These are phyloP conservation scores for Clarias platycephalus DNA, from an alignment of 2,797 vertebrate species.

Conservation along the genomic window DNA sequence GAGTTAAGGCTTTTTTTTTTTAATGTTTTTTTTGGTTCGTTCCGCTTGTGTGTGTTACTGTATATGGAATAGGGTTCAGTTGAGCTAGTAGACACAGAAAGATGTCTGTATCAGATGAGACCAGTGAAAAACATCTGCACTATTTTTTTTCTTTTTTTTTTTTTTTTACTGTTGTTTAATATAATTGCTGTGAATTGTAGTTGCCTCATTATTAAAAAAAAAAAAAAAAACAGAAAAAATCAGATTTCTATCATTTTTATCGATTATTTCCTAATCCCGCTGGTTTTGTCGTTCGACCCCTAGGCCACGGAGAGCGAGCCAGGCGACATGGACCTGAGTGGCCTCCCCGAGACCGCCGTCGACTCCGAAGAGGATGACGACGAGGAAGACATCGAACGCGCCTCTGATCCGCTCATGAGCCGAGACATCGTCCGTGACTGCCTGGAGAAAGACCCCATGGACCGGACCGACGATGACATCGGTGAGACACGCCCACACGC, in stretches of 20 bases:
- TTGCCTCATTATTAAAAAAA: too few relatives aligned
- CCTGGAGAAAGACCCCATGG: constrained; percentile 97
- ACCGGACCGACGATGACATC: constrained; percentile 96
- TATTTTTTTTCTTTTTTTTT: not conserved
- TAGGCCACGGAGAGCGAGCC: constrained; percentile 97
- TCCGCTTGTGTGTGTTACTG: too few relatives aligned
- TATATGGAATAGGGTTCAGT: too few relatives aligned
- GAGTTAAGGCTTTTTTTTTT: too few relatives aligned
- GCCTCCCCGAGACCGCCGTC: constrained; percentile 95
- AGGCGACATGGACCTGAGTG: constrained; percentile 98
- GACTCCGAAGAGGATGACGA: constrained; percentile 98
- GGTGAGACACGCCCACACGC: constrained; percentile 73
- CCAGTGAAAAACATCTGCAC: not conserved
- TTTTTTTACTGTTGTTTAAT: too few relatives aligned
- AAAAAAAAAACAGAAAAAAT: not conserved
- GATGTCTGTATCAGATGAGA: not conserved
- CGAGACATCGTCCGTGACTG: constrained; percentile 97
- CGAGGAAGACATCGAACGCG: constrained; percentile 96
- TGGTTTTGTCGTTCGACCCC: not conserved
- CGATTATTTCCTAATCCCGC: not conserved
- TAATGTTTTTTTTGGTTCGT: too few relatives aligned
- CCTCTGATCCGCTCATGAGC: constrained; percentile 96
- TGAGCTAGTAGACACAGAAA: too few relatives aligned
- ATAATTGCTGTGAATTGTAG: not conserved
- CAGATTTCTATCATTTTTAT: not conserved